A percentile compares a stretch with the other conserved stretches of the same genome.
These are phyloP conservation scores for Rhipidura dahli DNA, from an alignment of 2,113 vertebrate species.

Conservation along the genomic window DNA sequence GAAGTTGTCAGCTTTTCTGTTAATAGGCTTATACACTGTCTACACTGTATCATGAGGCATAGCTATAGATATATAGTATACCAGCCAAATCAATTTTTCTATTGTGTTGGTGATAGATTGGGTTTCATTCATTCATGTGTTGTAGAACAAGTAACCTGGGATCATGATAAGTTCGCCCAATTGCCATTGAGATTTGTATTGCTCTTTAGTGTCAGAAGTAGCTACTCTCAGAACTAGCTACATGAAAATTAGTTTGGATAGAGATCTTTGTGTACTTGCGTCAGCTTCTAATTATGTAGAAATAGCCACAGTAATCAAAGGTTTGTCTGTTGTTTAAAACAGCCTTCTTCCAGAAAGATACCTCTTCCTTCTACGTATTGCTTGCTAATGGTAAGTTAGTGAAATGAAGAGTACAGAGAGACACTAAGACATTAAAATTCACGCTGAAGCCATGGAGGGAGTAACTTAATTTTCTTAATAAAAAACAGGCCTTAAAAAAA, in stretches of 20 bases:
- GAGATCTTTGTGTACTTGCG: background rate
- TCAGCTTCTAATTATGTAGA: background rate
- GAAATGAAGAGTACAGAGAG: background rate
- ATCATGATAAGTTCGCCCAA: background rate
- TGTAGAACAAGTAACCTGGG: background rate
- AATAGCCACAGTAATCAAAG: background rate
- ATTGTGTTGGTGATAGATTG: background rate
- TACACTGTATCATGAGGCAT: background rate
- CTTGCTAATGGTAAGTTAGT: background rate
- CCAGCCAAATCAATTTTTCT: background rate
- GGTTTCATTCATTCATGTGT: background rate
- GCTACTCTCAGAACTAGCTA: background rate
- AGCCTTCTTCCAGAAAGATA: background rate
- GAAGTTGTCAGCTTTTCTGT: background rate
- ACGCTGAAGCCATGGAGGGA: background rate
- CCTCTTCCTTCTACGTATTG: background rate
- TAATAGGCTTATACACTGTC: background rate
- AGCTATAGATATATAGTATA: background rate
- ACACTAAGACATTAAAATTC: background rate
- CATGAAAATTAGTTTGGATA: background rate
- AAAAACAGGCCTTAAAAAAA: background rate
- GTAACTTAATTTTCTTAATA: background rate
- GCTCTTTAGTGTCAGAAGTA: background rate
- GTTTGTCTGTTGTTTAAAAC: background rate
- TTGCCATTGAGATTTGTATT: background rate